Conservation (phyloP, 2,797 vertebrate species). For the Acropternis orthonyx region DNA sequence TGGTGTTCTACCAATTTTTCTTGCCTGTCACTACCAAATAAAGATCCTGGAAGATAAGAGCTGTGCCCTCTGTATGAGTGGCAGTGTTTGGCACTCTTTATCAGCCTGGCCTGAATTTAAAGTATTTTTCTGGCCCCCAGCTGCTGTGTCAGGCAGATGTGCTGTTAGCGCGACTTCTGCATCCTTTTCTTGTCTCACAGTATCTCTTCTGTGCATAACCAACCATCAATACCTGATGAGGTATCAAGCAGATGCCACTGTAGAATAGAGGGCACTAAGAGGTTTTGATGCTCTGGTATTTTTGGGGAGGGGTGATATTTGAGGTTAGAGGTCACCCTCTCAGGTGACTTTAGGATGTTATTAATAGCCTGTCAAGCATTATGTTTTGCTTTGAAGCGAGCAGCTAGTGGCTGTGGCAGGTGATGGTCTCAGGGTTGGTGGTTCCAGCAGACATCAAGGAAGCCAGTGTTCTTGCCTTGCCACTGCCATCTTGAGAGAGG, state of each 20-base stretch:
- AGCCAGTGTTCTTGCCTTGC: background rate
- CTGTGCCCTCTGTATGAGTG: background rate
- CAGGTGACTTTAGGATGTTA: background rate
- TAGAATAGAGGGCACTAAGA: background rate
- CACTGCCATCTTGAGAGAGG: background rate
- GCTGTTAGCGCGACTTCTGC: background rate
- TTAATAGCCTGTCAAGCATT: background rate
- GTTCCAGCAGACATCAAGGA: background rate
- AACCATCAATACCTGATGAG: background rate
- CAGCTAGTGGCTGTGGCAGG: background rate
- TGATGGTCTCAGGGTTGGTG: background rate
- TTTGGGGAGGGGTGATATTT: background rate
- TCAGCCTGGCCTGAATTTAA: background rate
- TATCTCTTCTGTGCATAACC: background rate
- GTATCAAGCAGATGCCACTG: background rate
- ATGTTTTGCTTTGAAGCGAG: background rate
- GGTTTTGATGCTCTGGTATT: background rate
- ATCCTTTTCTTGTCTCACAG: background rate
- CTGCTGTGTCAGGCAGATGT: background rate
- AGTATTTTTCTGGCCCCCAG: background rate
- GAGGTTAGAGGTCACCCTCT: background rate
- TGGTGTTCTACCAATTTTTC: background rate
- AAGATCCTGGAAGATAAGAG: background rate
- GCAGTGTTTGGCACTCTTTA: background rate
- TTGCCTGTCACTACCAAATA: background rate